Conservation (phyloP, 2,797 vertebrate species). For the Gadopsis bispinosus region DNA sequence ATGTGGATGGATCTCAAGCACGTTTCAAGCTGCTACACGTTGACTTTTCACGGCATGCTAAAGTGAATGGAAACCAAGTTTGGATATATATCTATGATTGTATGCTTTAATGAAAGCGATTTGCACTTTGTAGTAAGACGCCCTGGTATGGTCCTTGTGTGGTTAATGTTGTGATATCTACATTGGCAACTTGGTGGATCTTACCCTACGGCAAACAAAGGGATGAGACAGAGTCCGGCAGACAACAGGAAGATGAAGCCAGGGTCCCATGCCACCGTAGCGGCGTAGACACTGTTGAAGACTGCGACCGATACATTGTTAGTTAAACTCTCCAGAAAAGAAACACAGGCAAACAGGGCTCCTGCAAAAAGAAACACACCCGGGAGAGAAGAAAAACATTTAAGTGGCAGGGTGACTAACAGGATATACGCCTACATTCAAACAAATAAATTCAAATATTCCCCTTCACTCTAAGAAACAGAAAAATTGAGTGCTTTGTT, state of each 20-base stretch:
- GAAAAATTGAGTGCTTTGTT: constrained; percentile 24
- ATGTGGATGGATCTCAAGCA: background rate
- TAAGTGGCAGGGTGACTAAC: background rate
- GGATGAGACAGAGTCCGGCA: constrained; percentile 88
- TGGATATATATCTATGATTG: background rate
- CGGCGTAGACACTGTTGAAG: constrained; percentile 90
- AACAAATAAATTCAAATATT: background rate
- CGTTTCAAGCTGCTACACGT: background rate
- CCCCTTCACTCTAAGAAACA: constrained; percentile 7
- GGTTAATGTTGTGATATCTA: background rate
- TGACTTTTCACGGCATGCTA: background rate
- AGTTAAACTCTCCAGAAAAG: constrained; percentile 89
- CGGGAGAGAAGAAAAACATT: constrained; percentile 9
- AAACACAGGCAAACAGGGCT: constrained; percentile 92
- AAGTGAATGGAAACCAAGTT: background rate
- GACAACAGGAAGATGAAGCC: constrained; percentile 91
- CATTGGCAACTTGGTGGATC: constrained; percentile 49
- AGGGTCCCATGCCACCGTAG: constrained; percentile 89
- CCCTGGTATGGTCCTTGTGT: background rate
- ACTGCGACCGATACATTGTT: constrained; percentile 73
- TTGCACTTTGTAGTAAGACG: background rate
- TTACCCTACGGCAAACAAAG: constrained; percentile 87
- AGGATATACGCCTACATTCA: background rate
- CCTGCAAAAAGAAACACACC: constrained; percentile 80
- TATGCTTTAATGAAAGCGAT: background rate